phyloP scores from a whole-genome alignment of 1,140 invertebrate genomes.

The Sarcophaga bullata region DNA sequence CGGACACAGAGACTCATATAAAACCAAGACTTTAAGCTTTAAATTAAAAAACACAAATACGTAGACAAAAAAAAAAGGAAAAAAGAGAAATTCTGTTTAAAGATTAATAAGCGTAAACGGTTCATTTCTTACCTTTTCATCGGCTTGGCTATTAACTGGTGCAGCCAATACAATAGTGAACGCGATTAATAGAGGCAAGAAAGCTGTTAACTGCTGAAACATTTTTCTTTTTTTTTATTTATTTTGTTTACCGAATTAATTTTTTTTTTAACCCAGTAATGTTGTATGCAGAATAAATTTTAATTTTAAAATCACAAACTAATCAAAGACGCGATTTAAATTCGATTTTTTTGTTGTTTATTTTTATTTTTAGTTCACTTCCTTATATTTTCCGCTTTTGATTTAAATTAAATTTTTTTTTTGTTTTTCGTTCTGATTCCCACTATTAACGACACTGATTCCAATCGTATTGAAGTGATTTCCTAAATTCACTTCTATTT shows the following conservation, averaged over 20 bases:
- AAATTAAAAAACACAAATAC: neutral
- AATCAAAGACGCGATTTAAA: too few species aligned
- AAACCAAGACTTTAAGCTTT: conserved; percentile 67
- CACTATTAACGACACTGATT: neutral
- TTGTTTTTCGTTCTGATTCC: neutral
- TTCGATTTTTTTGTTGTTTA: too few species aligned
- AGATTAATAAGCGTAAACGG: neutral
- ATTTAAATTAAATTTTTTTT: neutral
- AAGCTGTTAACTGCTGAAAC: neutral
- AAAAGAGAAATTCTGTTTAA: neutral
- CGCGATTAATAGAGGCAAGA: neutral
- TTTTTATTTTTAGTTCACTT: too few species aligned
- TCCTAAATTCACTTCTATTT: neutral
- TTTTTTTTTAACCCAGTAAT: neutral
- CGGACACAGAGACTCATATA: conserved; percentile 84
- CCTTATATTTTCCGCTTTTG: too few species aligned
- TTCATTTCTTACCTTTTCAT: neutral
- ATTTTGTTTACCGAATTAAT: neutral
- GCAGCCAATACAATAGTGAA: neutral
- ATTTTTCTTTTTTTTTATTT: neutral
- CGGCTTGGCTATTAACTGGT: neutral
- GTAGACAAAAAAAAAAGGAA: neutral
- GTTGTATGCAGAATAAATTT: neutral
- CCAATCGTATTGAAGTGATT: neutral
- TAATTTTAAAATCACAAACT: too few species aligned